Percentiles rank a stretch among this genome's conserved stretches.
Conservation (phyloP, 2,888 invertebrate genomes). For the Agrotis exclamationis region DNA sequence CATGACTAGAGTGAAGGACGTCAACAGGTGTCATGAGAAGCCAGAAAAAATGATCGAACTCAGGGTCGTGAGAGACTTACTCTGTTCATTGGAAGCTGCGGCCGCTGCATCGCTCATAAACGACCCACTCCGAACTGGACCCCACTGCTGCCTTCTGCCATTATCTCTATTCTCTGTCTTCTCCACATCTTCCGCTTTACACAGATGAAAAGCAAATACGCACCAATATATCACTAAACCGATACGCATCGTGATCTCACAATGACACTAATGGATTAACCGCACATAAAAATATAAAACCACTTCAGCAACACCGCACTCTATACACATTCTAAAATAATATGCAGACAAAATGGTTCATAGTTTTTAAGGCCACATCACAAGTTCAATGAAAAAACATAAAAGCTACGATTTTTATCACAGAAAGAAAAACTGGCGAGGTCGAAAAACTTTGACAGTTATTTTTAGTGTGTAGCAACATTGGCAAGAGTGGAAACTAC, state of each 20-base stretch:
- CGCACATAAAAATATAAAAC: constrained; percentile 79
- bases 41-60: constrained; percentile 72
- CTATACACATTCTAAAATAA: constrained; percentile 87
- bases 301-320: constrained; percentile 79
- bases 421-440: constrained; percentile 79
- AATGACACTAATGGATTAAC: constrained; percentile 86
- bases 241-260: constrained; percentile 89
- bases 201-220: constrained; percentile 88
- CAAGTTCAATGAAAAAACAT: constrained; percentile 81
- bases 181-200: constrained; percentile 87
- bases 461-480: constrained; percentile 62
- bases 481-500: constrained; percentile 17
- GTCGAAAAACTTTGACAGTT: constrained; percentile 77
- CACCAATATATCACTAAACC: constrained; percentile 89
- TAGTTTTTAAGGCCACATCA: constrained; percentile 83
- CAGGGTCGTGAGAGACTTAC: constrained; percentile 81
- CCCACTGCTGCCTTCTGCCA: constrained; percentile 86
- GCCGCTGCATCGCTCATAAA: constrained; percentile 80
- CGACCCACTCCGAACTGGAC: constrained; percentile 83
- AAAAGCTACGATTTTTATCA: constrained; percentile 83
- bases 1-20: constrained; percentile 75
- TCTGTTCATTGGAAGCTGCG: constrained; percentile 85
- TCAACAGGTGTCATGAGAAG: constrained; percentile 83
- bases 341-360: constrained; percentile 73
- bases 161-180: constrained; percentile 86